Base-by-base conservation (phyloP, 2,113 vertebrate species). In the Sialia sialis region DNA sequence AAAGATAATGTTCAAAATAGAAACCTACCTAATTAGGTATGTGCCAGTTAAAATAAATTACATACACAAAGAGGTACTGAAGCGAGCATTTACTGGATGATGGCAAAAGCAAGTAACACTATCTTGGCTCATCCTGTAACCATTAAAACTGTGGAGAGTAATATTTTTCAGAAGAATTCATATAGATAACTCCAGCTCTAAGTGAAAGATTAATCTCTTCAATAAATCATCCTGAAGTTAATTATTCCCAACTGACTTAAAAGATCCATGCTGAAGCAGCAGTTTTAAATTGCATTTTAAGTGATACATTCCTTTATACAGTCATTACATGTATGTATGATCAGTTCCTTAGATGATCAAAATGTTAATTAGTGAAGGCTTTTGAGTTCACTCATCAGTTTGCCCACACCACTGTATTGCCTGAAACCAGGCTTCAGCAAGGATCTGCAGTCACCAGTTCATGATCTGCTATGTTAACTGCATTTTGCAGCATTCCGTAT, bases 221-320 rank as follows among this genome's bases (percentile, higher is more conserved):
- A 72, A 75, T 93, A 93, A 94, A 93, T 96, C 70, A 74, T 83
- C 66, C 41, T 86, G 66, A 89, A 90, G 72, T 78, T 93, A 95
- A 86, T 94, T 84, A 93, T 67, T 90, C 86, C 60, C n/a, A 82
- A 62, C 51, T 48, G 66, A 93, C 52, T 92, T 92, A 55, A 92
- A 87, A 85, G 63, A 83, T 54, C 38, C 22, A 91, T 59, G 86
- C 80, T 92, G 88, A 93, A 74, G 75, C 74, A 95, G 79, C 80
- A 88, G 30, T 38, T 94, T 92, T 91, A 77, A 88, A 94, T 67
- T 82, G 67, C 75, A 78, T 84, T 90, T 86, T 79, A 90, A 92
- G 63, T 41, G 55, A 95, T 89, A 74, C 3, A 69, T 87, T 94
- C 51, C 29, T 89, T 79, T 49, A 43, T 30, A 30, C 19, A 70